Evolutionary conservation across 2,797 vertebrate species (phyloP).

Genomic region (Falco berigora): DNA sequence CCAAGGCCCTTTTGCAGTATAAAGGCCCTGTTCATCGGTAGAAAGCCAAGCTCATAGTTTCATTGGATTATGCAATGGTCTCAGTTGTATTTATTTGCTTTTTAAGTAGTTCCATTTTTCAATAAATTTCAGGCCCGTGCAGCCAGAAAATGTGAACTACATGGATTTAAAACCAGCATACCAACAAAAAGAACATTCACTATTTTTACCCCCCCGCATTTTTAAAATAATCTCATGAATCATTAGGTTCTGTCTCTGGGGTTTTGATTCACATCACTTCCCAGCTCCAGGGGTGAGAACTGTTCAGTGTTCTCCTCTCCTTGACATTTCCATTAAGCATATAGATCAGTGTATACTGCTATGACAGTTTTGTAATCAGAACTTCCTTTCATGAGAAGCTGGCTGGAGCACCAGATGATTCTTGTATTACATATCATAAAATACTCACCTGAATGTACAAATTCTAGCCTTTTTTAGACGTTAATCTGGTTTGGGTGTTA

Average conservation of each 20-base stretch:
- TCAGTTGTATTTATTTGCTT: not conserved
- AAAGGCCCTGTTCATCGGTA: not conserved
- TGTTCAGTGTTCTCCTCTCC: not conserved
- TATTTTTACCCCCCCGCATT: slow-evolving; percentile 21
- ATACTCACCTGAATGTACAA: slow-evolving; percentile 4
- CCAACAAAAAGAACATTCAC: not conserved
- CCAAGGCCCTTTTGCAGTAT: not conserved
- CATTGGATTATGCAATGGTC: not conserved
- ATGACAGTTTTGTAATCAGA: not conserved
- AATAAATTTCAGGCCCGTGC: not conserved
- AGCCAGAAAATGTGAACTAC: not conserved
- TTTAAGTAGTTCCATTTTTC: not conserved
- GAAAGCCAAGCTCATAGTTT: not conserved
- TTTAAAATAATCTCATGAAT: slow-evolving; percentile 4
- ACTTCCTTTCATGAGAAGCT: not conserved
- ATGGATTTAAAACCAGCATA: not conserved
- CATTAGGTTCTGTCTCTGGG: not conserved
- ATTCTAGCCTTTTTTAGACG: not conserved
- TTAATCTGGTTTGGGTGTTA: not conserved
- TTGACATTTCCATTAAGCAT: not conserved
- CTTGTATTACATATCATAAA: not conserved
- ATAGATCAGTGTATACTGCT: not conserved
- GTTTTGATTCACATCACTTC: slow-evolving; percentile 17
- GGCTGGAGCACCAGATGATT: not conserved
- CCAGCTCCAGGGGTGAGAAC: not conserved